Conservation (phyloP, 2,888 invertebrate species). For the Heliconius ethilla region DNA sequence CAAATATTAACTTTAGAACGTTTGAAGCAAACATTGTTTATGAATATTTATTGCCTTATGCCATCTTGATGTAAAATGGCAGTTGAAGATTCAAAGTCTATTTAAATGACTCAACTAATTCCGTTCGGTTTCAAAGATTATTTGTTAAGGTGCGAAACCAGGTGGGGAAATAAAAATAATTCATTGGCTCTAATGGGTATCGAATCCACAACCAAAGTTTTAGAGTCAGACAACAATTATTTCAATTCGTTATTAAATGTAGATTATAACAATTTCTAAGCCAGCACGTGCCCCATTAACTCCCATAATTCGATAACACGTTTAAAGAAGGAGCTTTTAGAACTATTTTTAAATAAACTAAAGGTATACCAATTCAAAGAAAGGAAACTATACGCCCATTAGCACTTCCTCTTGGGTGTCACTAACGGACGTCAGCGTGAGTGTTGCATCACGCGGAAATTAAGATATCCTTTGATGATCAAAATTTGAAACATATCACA, state of each 20-base stretch:
- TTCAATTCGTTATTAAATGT: not conserved
- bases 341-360: slow-evolving; percentile 39
- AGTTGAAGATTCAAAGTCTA: no score
- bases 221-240: not conserved
- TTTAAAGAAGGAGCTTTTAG: slow-evolving; percentile 21
- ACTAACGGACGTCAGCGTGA: slow-evolving; percentile 53
- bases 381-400: slow-evolving; percentile 62
- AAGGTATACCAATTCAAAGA: slow-evolving; percentile 50
- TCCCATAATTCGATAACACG: not conserved
- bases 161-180: not conserved
- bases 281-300: not conserved
- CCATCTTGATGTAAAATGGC: not conserved
- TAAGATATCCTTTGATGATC: slow-evolving; percentile 50
- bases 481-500: slow-evolving; percentile 27
- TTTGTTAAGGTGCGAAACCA: not conserved
- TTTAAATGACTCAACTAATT: no score
- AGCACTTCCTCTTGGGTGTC: slow-evolving; percentile 58
- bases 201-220: not conserved
- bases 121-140: no score
- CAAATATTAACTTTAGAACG: not conserved
- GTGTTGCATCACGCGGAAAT: slow-evolving; percentile 54
- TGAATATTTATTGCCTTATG: not conserved
- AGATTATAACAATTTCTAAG: not conserved
- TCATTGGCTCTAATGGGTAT: not conserved
- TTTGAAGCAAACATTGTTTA: not conserved